Evolutionary conservation across 2,113 vertebrate species (phyloP).

Genomic region (Poeciliopsis prolifica): DNA sequence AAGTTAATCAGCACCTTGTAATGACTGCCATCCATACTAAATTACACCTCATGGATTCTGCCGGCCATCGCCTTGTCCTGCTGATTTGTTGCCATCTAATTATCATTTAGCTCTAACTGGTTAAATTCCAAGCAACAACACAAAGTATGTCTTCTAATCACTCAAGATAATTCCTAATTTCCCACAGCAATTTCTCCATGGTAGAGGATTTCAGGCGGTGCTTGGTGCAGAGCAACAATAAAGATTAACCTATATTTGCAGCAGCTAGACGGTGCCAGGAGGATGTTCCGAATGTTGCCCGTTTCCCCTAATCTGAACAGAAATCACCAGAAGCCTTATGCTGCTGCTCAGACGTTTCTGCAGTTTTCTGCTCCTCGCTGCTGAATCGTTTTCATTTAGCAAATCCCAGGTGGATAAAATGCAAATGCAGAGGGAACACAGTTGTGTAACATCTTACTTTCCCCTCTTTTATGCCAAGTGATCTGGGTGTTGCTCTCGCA

Average conservation of each 20-base stretch:
- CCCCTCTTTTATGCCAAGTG: conserved; percentile 56
- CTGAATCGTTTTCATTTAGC: conserved; percentile 49
- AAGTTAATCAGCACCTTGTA: conserved; percentile 86
- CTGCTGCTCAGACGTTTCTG: conserved; percentile 15
- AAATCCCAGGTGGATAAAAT: conserved; percentile 48
- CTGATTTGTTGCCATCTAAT: conserved; percentile 72
- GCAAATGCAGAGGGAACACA: conserved; percentile 52
- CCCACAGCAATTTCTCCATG: background rate
- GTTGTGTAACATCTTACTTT: conserved; percentile 70
- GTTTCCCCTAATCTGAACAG: conserved; percentile 18
- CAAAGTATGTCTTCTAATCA: background rate
- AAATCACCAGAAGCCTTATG: background rate
- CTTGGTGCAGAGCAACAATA: conserved; percentile 38
- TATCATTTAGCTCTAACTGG: conserved; percentile 51
- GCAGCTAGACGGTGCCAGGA: conserved; percentile 27
- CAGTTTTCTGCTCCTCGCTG: conserved; percentile 15
- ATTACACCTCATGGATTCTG: conserved; percentile 79
- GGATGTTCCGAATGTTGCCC: conserved; percentile 26
- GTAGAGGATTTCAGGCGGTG: conserved; percentile 25
- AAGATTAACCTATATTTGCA: conserved; percentile 58
- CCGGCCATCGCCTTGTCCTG: conserved; percentile 58
- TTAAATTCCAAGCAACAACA: conserved; percentile 28
- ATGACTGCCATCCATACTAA: conserved; percentile 78
- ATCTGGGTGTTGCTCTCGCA: conserved; percentile 67
- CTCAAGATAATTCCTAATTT: background rate